Conservation (phyloP, 2,888 invertebrate genomes). For the Macaria notata region DNA sequence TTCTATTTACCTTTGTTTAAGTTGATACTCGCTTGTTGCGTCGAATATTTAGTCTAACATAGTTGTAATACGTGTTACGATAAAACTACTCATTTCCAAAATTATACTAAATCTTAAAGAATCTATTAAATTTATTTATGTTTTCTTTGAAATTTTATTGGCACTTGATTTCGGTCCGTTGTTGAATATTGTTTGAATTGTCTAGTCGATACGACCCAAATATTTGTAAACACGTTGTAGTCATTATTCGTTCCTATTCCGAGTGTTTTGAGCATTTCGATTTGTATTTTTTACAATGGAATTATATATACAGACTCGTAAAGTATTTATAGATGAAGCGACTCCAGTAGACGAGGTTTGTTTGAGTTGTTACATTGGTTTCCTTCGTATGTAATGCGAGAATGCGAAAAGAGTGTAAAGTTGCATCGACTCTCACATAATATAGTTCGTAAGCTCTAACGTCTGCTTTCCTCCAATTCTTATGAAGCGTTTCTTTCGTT, state of each 20-base stretch:
- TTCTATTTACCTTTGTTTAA: conserved; percentile 79
- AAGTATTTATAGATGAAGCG: conserved; percentile 55
- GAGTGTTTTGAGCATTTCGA: conserved; percentile 49
- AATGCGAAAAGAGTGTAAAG: conserved; percentile 54
- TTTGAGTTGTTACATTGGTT: conserved; percentile 47
- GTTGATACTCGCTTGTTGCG: conserved; percentile 76
- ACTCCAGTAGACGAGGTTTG: conserved; percentile 54
- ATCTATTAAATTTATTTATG: conserved; percentile 42
- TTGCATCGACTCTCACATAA: conserved; percentile 61
- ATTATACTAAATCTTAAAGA: conserved; percentile 37
- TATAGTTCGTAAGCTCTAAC: conserved; percentile 51
- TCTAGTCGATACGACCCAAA: conserved; percentile 77
- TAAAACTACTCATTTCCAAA: conserved; percentile 31
- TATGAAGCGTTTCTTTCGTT: conserved; percentile 28
- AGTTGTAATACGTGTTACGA: conserved; percentile 60
- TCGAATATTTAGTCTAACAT: conserved; percentile 64
- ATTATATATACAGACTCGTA: conserved; percentile 50
- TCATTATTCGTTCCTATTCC: conserved; percentile 68
- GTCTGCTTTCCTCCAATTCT: conserved; percentile 39
- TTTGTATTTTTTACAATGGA: conserved; percentile 41
- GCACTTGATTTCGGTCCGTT: conserved; percentile 55
- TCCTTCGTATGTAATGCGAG: conserved; percentile 52
- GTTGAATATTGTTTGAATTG: conserved; percentile 52
- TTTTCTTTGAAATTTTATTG: conserved; percentile 45
- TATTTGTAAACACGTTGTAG: conserved; percentile 61